Evolutionary conservation across 2,113 vertebrate species (phyloP).

Genomic region (Paedocypris sp.): DNA sequence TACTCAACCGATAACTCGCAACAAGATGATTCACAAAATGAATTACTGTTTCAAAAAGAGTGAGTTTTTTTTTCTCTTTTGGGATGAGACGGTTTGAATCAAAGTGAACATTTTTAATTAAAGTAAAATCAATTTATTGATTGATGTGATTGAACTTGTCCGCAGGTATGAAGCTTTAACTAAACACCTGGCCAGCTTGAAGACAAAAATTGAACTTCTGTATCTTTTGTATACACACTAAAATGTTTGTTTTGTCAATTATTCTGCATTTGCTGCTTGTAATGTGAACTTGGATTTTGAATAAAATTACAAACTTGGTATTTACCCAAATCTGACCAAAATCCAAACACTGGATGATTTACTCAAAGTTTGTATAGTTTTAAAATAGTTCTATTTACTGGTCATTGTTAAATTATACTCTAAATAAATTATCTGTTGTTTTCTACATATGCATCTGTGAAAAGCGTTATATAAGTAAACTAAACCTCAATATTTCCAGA

Average conservation of each 20-base stretch:
- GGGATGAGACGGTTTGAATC: neutral
- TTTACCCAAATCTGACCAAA: no score
- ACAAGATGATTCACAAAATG: conserved; percentile 3
- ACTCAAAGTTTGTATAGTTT: no score
- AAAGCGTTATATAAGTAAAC: neutral
- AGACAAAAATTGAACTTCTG: conserved; percentile 34
- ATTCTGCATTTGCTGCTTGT: no score
- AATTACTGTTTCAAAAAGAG: conserved; percentile 31
- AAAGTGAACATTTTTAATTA: no score
- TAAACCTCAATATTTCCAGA: conserved; percentile 26
- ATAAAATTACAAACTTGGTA: no score
- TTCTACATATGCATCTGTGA: no score
- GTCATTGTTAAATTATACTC: no score
- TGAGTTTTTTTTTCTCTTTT: conserved; percentile 13
- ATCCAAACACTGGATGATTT: no score
- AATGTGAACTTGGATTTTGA: no score
- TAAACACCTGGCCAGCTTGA: conserved; percentile 30
- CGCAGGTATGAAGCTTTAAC: conserved; percentile 35
- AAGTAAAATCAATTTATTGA: neutral
- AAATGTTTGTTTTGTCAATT: no score
- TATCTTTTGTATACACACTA: no score
- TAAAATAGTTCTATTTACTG: no score
- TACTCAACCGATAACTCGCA: neutral
- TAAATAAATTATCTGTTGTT: neutral
- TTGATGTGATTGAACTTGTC: neutral